Conservation (phyloP, 2,797 vertebrate genomes). For the Ctenopoma multispine region DNA sequence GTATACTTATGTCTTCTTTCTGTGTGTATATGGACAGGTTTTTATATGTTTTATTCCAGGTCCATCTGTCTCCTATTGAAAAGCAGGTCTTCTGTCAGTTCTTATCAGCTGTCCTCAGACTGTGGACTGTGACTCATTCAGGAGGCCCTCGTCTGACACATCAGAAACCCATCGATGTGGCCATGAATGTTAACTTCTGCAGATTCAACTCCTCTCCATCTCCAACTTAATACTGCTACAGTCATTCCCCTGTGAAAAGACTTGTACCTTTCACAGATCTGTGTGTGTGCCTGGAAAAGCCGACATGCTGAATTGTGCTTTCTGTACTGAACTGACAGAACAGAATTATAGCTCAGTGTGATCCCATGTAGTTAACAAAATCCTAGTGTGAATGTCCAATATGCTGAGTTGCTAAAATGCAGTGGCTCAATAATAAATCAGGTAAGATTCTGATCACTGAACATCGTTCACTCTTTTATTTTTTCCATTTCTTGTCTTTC, state of each 20-base stretch:
- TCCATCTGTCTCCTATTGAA: constrained; percentile 57
- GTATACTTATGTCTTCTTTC: neutral
- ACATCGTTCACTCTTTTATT: neutral
- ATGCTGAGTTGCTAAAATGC: constrained; percentile 44
- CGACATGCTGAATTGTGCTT: constrained; percentile 20
- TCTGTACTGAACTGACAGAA: constrained; percentile 21
- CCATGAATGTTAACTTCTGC: constrained; percentile 64
- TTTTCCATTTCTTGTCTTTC: too few species aligned
- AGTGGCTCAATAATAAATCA: constrained; percentile 13
- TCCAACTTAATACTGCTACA: constrained; percentile 30
- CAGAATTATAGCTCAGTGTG: constrained; percentile 28
- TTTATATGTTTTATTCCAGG: constrained; percentile 45
- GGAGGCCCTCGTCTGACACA: constrained; percentile 55
- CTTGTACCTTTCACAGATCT: constrained; percentile 34
- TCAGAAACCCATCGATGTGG: constrained; percentile 64
- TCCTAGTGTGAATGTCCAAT: constrained; percentile 13
- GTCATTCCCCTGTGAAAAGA: constrained; percentile 30
- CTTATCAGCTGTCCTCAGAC: constrained; percentile 78
- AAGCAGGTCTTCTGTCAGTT: constrained; percentile 61
- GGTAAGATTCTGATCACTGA: constrained; percentile 14
- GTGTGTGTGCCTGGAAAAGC: constrained; percentile 18
- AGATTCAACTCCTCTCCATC: constrained; percentile 48
- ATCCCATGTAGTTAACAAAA: constrained; percentile 32
- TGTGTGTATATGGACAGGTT: constrained; percentile 22
- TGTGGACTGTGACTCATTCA: constrained; percentile 67